Evolutionary conservation across 2,888 invertebrate species (phyloP).

Genomic region (Glyphotaelius pellucidus): DNA sequence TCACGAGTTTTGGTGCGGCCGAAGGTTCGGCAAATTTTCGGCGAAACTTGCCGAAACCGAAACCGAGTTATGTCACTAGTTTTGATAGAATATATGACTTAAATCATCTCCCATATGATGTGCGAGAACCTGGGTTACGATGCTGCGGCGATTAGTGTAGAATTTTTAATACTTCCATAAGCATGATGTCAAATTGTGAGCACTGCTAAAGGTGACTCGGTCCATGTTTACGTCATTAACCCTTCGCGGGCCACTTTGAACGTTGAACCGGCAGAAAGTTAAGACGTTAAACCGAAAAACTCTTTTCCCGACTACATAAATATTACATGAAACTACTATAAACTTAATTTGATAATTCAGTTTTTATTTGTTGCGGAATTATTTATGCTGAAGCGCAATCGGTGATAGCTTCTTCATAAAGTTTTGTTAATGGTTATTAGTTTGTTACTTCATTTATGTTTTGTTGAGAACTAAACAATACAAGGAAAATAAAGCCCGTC

Average conservation of each 20-base stretch:
- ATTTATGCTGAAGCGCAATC: not conserved
- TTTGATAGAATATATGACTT: not conserved
- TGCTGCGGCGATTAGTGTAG: not conserved
- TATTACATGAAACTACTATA: not conserved
- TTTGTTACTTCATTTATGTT: not conserved
- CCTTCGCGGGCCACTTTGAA: not conserved
- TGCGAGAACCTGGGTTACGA: not conserved
- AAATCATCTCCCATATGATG: not conserved
- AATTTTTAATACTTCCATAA: conserved; percentile 26
- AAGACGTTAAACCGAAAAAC: not conserved
- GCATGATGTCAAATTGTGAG: not conserved
- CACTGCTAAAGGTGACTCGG: not conserved
- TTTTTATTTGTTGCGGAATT: not conserved
- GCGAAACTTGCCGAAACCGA: too few relatives aligned
- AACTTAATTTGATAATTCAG: not conserved
- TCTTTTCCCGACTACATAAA: not conserved
- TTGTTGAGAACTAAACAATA: not conserved
- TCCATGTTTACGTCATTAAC: conserved; percentile 17
- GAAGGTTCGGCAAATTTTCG: too few relatives aligned
- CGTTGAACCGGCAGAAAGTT: not conserved
- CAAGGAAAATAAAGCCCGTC: not conserved
- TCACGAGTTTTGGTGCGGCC: too few relatives aligned
- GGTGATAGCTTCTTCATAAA: not conserved
- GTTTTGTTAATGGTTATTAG: not conserved
- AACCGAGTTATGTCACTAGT: not conserved